Conservation (phyloP, 2,888 invertebrate genomes). For the Ennomos fuscantarius region DNA sequence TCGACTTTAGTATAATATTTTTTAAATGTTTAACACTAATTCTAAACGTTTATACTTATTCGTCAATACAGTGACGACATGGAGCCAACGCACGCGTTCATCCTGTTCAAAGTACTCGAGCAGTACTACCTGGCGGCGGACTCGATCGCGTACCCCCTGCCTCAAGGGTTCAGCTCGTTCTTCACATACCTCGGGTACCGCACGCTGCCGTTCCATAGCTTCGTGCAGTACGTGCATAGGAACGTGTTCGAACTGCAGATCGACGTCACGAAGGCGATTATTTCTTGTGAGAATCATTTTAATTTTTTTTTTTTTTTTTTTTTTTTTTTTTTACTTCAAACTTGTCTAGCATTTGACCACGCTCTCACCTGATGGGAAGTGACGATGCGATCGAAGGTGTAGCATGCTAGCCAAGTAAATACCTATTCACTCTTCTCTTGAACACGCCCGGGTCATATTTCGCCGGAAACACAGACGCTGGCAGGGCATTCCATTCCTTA, state of each 20-base stretch:
- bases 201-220: slow-evolving; percentile 90
- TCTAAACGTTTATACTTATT: not conserved
- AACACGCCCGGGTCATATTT: too few relatives aligned
- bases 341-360: too few relatives aligned
- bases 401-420: too few relatives aligned
- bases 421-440: too few relatives aligned
- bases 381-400: too few relatives aligned
- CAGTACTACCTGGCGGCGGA: slow-evolving; percentile 92
- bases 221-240: slow-evolving; percentile 93
- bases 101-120: slow-evolving; percentile 92
- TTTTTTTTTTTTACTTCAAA: too few relatives aligned
- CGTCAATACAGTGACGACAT: slow-evolving; percentile 58
- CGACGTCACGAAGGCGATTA: slow-evolving; percentile 93
- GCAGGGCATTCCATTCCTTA: too few relatives aligned
- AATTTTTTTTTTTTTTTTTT: too few relatives aligned
- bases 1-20: too few relatives aligned
- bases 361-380: too few relatives aligned
- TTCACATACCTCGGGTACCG: slow-evolving; percentile 94
- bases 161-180: slow-evolving; percentile 95
- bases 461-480: too few relatives aligned
- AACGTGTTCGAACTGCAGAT: slow-evolving; percentile 95
- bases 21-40: too few relatives aligned
- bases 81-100: slow-evolving; percentile 87
- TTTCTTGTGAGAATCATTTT: slow-evolving; percentile 86
- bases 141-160: slow-evolving; percentile 90